Conservation (phyloP, 2,113 vertebrate genomes). For the Lepisosteus osseus region DNA sequence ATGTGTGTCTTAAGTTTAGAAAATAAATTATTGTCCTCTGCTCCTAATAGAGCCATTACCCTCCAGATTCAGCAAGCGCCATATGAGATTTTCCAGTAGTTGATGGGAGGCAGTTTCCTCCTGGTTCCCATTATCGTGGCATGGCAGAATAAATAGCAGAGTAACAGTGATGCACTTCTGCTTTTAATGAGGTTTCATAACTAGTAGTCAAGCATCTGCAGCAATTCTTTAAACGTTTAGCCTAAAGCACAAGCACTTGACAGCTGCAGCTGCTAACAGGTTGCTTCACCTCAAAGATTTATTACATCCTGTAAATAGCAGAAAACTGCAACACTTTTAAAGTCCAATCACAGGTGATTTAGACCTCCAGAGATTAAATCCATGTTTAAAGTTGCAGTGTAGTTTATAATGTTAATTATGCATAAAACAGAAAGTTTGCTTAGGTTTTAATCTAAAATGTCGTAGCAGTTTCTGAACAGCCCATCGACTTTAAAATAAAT, state of each 20-base stretch:
- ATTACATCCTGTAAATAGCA: conserved; percentile 29
- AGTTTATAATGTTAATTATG: background rate
- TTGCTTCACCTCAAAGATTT: conserved; percentile 29
- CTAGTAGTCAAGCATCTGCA: conserved; percentile 40
- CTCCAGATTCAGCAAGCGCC: no score
- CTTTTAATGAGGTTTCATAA: conserved; percentile 41
- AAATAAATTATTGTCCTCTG: background rate
- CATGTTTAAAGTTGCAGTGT: background rate
- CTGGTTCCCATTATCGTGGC: conserved; percentile 45
- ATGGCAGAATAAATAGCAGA: conserved; percentile 30
- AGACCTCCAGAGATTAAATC: background rate
- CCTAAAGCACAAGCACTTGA: conserved; percentile 28
- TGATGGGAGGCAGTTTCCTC: conserved; percentile 25
- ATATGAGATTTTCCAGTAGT: background rate
- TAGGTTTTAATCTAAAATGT: background rate
- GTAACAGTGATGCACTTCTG: conserved; percentile 27
- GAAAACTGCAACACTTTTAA: background rate
- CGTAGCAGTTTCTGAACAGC: no score
- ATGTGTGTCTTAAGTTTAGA: background rate
- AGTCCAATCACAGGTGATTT: background rate
- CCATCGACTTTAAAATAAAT: no score
- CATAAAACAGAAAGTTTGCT: background rate
- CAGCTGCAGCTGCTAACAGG: conserved; percentile 30
- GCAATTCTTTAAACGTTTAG: conserved; percentile 21
- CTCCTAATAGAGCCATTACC: background rate